Base-by-base conservation (phyloP, 2,113 vertebrate species). In the Istiophorus platypterus region DNA sequence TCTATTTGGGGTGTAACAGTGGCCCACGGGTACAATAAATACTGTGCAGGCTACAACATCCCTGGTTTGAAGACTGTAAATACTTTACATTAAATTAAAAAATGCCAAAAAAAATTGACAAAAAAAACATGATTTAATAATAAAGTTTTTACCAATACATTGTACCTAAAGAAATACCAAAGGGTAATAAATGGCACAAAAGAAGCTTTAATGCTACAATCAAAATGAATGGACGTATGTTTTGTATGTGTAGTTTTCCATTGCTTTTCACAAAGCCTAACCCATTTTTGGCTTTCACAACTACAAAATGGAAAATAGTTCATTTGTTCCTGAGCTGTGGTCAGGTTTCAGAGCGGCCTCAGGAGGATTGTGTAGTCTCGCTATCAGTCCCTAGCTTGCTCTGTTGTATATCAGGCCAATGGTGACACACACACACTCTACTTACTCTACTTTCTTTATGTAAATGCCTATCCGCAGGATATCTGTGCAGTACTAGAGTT, bases 261-360 rank as follows among this genome's bases (percentile, higher is more conserved):
- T 71, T 62, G 4, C 42, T 24, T 42, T 66, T 66, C 27, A 62
- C 47, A 22, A 77, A 80, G 72, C 41, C 52, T 66, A 78, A 78
- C 76, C 66, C 42, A 66, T 37, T 26, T 75, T 39, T 69, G n/a
- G 57, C 11, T n/a, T 54, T 70, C 27, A 51, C 39, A 85, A 62
- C 47, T 63, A 76, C 73, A 76, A 61, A 59, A 73, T 54, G 80
- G 18, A 87, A 90, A 85, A 77, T 13, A 72, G 59, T 75, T 82
- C 2, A 78, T 81, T 74, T 82, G 80, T 90, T 82, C 41, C 85
- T 73, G 76, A 88, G 54, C 49, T 69, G 63, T 2, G 76, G 76
- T 73, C 86, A 66, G 62, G 80, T 85, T 84, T 86, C 72, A 81
- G 49, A 63, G 79, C 76, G 52, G 77, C 34, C 22, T 26, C 75